Evolutionary conservation across 2,888 invertebrate species (phyloP).

Genomic region (Zhuqinia jingwanae): DNA sequence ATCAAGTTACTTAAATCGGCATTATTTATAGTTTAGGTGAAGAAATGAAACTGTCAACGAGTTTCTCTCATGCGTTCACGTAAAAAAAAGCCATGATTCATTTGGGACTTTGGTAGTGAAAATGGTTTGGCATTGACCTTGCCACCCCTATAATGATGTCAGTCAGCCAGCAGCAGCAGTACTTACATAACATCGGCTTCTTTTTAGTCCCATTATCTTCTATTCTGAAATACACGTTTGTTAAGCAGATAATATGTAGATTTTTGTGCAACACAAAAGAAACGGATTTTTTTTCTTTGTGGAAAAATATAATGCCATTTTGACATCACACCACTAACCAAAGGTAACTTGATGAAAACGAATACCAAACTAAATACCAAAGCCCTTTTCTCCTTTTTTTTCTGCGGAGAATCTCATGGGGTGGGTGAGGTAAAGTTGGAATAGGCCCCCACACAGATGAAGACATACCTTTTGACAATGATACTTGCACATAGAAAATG

Average conservation of each 20-base stretch:
- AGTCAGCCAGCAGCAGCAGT: conserved; percentile 8
- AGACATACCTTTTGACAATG: conserved; percentile 66
- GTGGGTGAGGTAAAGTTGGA: background rate
- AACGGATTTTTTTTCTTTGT: background rate
- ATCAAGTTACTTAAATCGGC: background rate
- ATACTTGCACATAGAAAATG: conserved; percentile 48
- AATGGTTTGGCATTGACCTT: conserved; percentile 64
- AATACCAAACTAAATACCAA: too few relatives aligned
- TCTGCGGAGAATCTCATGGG: background rate
- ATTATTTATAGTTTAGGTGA: conserved; percentile 30
- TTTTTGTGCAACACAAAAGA: conserved; percentile 7
- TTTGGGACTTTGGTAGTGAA: conserved; percentile 5
- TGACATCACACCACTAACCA: too few relatives aligned
- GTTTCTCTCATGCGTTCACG: background rate
- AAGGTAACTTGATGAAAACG: too few relatives aligned
- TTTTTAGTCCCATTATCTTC: background rate
- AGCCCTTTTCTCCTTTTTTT: too few relatives aligned
- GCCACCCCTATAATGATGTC: conserved; percentile 57
- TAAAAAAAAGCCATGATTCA: conserved; percentile 2
- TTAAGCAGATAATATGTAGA: background rate
- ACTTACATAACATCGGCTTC: conserved; percentile 38
- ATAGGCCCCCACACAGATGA: conserved; percentile 65
- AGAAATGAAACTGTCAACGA: conserved; percentile 60
- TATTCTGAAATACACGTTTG: background rate
- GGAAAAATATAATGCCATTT: conserved; percentile 33